Evolutionary conservation across 2,113 vertebrate species (phyloP).

Genomic region (Maccullochella peelii): DNA sequence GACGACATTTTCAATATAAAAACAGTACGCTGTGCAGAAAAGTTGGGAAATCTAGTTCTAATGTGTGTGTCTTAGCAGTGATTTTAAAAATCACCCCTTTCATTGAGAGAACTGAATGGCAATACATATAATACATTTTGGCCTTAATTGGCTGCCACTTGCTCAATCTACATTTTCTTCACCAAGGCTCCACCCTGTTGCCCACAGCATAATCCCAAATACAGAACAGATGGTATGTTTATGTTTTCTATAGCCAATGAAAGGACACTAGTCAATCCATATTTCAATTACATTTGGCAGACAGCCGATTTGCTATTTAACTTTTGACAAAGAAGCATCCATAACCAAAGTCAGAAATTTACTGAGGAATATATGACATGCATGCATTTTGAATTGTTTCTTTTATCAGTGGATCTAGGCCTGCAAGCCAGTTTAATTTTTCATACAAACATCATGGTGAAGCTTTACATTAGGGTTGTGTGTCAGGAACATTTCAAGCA

Average conservation of each 20-base stretch:
- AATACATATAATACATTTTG: background rate
- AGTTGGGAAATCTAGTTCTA: no score
- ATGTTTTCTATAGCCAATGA: background rate
- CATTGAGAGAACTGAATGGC: no score
- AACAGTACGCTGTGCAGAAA: no score
- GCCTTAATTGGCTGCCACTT: background rate
- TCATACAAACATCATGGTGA: background rate
- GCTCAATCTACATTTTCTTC: background rate
- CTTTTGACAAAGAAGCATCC: background rate
- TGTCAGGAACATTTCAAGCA: conserved; percentile 27
- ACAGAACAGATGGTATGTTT: background rate
- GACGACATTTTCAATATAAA: no score
- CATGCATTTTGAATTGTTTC: background rate
- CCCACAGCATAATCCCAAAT: background rate
- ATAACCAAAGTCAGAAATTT: background rate
- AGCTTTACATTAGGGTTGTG: conserved; percentile 18
- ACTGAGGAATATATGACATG: background rate
- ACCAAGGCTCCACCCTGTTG: background rate
- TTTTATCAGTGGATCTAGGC: background rate
- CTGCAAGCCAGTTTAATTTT: background rate
- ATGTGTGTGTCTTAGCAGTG: no score
- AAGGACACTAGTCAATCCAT: background rate
- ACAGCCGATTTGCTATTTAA: background rate
- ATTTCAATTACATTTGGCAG: background rate
- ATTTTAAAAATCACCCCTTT: no score